Evolutionary conservation across 2,888 invertebrate species (phyloP), one percentile per base, ranked within the genome.

Genomic region (Oscheius sp.): DNA sequence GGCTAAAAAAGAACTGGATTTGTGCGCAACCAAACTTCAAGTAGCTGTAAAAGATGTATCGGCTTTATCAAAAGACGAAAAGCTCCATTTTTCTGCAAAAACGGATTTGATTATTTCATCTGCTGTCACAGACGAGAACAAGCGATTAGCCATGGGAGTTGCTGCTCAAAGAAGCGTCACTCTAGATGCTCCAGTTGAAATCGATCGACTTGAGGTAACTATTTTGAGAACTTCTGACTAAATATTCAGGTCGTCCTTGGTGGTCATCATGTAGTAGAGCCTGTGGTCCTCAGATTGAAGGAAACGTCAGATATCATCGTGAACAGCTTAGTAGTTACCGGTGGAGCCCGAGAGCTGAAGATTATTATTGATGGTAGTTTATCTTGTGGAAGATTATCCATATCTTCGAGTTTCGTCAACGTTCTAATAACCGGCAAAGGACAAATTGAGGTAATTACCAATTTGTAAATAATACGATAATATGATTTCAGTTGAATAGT

Each of bases 141-240:
- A 71, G 30, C 69, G 72, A 22, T 51, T 74, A 0, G 73, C 74
- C 9, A 67, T 78, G n/a, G 76, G 74, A 32, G 76, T 74, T 56
- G 74, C 78, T 0, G 78, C 78, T 9, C 75, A 76, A 22, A 70
- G 70, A 49, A 70, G 67, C 9, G 71, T 78, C n/a, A 66, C 67
- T 41, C 66, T 78, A 36, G 75, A 72, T 41, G 75, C 75, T 32
- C 63, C 68, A 17, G 66, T 78, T 65, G 71, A 74, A 36, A 65
- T 76, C 12, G 78, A 78, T 47, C 67, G 74, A 2, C 45, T 78
- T 2, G 78, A 78, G 68, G 69, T 69, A 26, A 9, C 28, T 22
- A 22, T 2, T 38, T 30, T 17, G 20, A 33, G 8, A 2, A 28
- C 9, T 4, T 24, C 14, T 22, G 38, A 14, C 22, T 2, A 12